Base-by-base conservation (phyloP, 1,140 invertebrate genomes). In the Eulimnadia texana region DNA sequence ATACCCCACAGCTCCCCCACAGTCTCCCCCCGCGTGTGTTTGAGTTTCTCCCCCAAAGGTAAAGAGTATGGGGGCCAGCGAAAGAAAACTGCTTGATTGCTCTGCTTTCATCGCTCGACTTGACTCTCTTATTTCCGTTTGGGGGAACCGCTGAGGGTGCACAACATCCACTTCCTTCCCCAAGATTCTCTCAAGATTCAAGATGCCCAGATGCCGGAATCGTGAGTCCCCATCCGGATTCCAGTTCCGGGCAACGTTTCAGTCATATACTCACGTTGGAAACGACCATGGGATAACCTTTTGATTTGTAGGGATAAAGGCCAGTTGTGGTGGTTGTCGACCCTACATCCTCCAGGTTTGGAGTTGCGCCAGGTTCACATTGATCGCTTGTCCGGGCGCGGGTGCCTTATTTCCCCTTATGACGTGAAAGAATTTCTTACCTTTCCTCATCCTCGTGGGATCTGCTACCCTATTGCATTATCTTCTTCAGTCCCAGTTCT, bases 281-380 rank as follows among this genome's bases (percentile, higher is more conserved):
- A n/a, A 16, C 33, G 33, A 42, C 6, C 6, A 6, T 42, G 33
- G 33, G 33, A 6, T 9, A 42, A 16, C 33, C 33, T 9, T 9
- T 42, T 42, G 6, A 9, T 6, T 16, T 6, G 33, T 42, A 16
- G 33, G 33, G 33, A 6, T 9, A 42, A 42, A 42, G 33, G 16
- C 6, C 33, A 6, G 16, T 42, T 42, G 33, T 9, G 33, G n/a
- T n/a, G n/a, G n/a, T n/a, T n/a, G n/a, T n/a, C n/a, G n/a, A n/a
- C n/a, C n/a, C n/a, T n/a, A n/a, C n/a, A n/a, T n/a, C n/a, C n/a
- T n/a, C n/a, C n/a, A n/a, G n/a, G 20, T 33, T 57, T 57, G 27
- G 55, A 57, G 55, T 57, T 57, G 55, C 55, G 55, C 55, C 55
- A 57, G 55, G 55, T 57, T 57, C 55, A 57, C 55, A 57, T 57